phyloP scores from a whole-genome alignment of 2,888 invertebrate genomes.

The Cantharis flavilabris region DNA sequence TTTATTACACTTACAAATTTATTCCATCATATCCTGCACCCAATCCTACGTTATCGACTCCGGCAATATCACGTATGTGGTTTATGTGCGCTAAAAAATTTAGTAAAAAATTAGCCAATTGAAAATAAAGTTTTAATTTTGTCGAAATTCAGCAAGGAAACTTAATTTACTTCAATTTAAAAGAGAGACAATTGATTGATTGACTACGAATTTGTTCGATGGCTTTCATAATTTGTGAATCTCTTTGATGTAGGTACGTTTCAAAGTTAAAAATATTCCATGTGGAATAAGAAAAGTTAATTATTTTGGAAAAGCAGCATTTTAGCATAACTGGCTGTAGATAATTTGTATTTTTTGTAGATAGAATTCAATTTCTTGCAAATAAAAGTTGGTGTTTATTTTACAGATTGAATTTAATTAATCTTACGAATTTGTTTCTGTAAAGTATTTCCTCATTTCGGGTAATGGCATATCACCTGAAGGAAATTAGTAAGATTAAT shows the following conservation, averaged over 20 bases:
- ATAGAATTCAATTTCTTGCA: background rate
- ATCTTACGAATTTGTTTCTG: background rate
- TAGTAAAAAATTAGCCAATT: background rate
- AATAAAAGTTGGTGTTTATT: background rate
- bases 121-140: too few species aligned
- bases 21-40: constrained; percentile 91
- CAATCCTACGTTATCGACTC: constrained; percentile 85
- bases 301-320: background rate
- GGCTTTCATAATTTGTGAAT: background rate
- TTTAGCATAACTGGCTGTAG: background rate
- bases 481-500: background rate
- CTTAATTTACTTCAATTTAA: too few species aligned
- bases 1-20: constrained; percentile 78
- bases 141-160: too few species aligned
- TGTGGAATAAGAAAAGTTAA: background rate
- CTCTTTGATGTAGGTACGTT: background rate
- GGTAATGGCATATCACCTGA: background rate
- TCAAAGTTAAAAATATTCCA: background rate
- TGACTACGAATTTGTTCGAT: too few species aligned
- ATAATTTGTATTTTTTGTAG: background rate
- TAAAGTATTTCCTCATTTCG: background rate
- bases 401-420: background rate
- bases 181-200: too few species aligned
- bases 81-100: constrained; percentile 81
- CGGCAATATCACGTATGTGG: constrained; percentile 83